These are phyloP conservation scores for Drosophila paramelanica DNA, from an alignment of 2,888 invertebrate species.

Conservation along the genomic window DNA sequence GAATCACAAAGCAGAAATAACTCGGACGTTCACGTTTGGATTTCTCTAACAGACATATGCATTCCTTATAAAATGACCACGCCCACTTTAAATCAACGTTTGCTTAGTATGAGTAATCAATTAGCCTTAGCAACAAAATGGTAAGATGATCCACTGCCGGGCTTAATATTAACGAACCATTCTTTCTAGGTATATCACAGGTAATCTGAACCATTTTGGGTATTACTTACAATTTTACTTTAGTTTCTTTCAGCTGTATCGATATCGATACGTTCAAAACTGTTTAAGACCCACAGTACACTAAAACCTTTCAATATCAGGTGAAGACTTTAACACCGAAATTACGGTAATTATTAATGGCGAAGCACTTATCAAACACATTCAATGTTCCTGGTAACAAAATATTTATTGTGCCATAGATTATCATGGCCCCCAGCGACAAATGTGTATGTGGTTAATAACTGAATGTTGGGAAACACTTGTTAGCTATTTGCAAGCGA, in stretches of 20 bases:
- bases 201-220: not conserved
- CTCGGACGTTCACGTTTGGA: too few species aligned
- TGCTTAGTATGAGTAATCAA: not conserved
- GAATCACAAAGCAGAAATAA: too few species aligned
- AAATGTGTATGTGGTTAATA: not conserved
- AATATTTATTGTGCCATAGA: conserved; percentile 17
- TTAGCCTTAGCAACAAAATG: not conserved
- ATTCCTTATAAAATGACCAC: not conserved
- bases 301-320: conserved; percentile 12
- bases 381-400: conserved; percentile 13
- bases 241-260: not conserved
- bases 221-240: not conserved
- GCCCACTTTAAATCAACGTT: not conserved
- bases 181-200: not conserved
- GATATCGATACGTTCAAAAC: conserved; percentile 14
- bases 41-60: not conserved
- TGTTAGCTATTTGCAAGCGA: not conserved
- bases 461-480: not conserved
- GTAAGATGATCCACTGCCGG: not conserved
- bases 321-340: conserved; percentile 9
- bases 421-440: conserved; percentile 13
- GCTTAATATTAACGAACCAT: not conserved
- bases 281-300: conserved; percentile 4
- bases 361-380: conserved; percentile 34
- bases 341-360: conserved; percentile 6